Evolutionary conservation across 2,113 vertebrate genomes (phyloP), one percentile per base, ranked within the genome.

Genomic region (Lophius piscatorius): DNA sequence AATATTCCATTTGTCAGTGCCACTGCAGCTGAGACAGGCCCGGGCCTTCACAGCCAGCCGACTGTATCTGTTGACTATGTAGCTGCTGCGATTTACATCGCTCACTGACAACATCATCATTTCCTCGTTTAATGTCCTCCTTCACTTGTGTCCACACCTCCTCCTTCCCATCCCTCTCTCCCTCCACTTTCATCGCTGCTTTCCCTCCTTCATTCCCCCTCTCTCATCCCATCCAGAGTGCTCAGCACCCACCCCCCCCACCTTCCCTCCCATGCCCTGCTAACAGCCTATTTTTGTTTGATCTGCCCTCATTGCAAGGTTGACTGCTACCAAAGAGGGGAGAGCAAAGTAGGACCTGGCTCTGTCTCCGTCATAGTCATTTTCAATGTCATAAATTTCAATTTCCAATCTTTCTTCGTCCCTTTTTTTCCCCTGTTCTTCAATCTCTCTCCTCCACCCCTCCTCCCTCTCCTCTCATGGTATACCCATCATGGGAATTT

Each of bases 301-400:
- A 90, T 88, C 85, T 90, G 88, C 83, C 88, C 88, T 88, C 88
- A 90, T 90, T 90, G 86, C 88, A 90, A 90, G 88, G 87, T 90
- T 90, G 88, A 87, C 80, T 88, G 85, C 83, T 54, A 75, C 78
- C 84, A 83, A 83, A 87, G 83, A 84, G 81, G 57, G 48, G 76
- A 80, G 75, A 68, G 75, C 74, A 81, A 47, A 78, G 78, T 73
- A 83, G 83, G 83, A 79, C 85, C 75, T 49, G 79, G 63, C 80
- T 77, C 84, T 81, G 79, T 88, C 81, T 87, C 85, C 91, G 81
- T 87, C 90, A 87, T 77, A 92, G 91, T 93, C 94, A 92, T 97
- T 95, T 94, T 92, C 95, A 96, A 96, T 95, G 95, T 93, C 94
- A 95, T 94, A 93, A 93, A 97, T 98, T 97, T 97, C 94, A 93